phyloP scores from a whole-genome alignment of 2,113 vertebrate species.

The Chinchilla lanigera region DNA sequence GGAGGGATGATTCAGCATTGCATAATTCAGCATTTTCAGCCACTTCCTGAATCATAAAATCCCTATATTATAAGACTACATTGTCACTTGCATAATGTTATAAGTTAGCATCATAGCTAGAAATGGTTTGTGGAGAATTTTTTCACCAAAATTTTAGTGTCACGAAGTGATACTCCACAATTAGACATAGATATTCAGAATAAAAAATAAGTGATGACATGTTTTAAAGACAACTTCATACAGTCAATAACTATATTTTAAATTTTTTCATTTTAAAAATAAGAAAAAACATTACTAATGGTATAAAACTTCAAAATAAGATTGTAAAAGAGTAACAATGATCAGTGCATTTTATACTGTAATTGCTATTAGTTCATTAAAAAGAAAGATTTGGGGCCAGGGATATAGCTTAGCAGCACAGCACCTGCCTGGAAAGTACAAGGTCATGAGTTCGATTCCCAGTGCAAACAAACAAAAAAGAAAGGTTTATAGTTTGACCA shows the following conservation, averaged over 20 bases:
- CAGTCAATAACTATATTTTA: neutral
- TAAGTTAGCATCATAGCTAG: neutral
- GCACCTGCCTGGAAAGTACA: too few relatives aligned
- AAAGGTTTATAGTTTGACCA: too few relatives aligned
- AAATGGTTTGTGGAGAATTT: neutral
- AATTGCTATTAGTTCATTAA: too few relatives aligned
- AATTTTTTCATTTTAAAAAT: too few relatives aligned
- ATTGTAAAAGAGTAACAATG: too few relatives aligned
- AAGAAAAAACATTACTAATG: too few relatives aligned
- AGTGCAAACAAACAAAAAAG: too few relatives aligned
- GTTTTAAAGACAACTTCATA: neutral
- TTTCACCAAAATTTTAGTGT: conserved; percentile 58
- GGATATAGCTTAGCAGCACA: too few relatives aligned
- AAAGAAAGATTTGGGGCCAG: too few relatives aligned
- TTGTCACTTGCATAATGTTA: neutral
- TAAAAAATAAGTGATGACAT: neutral
- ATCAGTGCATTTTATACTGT: too few relatives aligned
- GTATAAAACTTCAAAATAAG: too few relatives aligned
- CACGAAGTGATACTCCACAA: neutral
- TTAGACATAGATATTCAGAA: neutral
- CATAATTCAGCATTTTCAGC: neutral
- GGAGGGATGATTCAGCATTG: neutral
- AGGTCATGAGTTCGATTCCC: too few relatives aligned
- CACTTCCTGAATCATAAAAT: neutral
- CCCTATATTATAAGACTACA: neutral